A percentile compares a stretch with the other conserved stretches of the same genome.
Conservation (phyloP, 2,797 vertebrate genomes). For the Limosa lapponica region DNA sequence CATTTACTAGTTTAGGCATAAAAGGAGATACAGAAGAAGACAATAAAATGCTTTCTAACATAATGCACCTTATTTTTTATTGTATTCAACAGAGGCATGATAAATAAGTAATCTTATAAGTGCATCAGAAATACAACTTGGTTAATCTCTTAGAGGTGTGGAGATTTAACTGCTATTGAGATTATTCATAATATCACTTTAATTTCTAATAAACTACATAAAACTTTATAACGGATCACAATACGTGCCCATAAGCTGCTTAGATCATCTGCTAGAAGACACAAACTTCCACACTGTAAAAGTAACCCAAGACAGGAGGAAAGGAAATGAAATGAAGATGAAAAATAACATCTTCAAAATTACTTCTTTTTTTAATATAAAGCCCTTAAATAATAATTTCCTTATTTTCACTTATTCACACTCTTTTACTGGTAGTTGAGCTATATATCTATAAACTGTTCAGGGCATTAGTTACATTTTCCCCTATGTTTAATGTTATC, state of each 20-base stretch:
- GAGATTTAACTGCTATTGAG: slow-evolving; percentile 4
- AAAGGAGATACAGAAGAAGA: slow-evolving; percentile 90
- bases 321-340: slow-evolving; percentile 13
- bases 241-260: not conserved
- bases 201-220: slow-evolving; percentile 44
- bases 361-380: not conserved
- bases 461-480: slow-evolving; percentile 19
- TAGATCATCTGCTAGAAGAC: slow-evolving; percentile 2
- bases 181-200: slow-evolving; percentile 22
- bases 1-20: slow-evolving; percentile 88
- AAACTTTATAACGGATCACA: slow-evolving; percentile 41
- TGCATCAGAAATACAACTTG: slow-evolving; percentile 81
- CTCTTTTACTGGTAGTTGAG: not conserved
- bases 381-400: not conserved
- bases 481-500: slow-evolving; percentile 33
- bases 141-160: slow-evolving; percentile 69
- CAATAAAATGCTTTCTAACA: slow-evolving; percentile 89
- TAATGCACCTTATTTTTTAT: slow-evolving; percentile 76
- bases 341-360: slow-evolving; percentile 17
- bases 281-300: not conserved
- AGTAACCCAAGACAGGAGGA: not conserved
- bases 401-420: slow-evolving; percentile 13
- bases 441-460: not conserved
- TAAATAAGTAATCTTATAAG: slow-evolving; percentile 93
- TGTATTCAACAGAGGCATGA: slow-evolving; percentile 87